A percentile compares a stretch with the other conserved stretches of the same genome.
These are phyloP conservation scores for Macropis europaea DNA, from an alignment of 2,888 invertebrate species.

Conservation along the genomic window DNA sequence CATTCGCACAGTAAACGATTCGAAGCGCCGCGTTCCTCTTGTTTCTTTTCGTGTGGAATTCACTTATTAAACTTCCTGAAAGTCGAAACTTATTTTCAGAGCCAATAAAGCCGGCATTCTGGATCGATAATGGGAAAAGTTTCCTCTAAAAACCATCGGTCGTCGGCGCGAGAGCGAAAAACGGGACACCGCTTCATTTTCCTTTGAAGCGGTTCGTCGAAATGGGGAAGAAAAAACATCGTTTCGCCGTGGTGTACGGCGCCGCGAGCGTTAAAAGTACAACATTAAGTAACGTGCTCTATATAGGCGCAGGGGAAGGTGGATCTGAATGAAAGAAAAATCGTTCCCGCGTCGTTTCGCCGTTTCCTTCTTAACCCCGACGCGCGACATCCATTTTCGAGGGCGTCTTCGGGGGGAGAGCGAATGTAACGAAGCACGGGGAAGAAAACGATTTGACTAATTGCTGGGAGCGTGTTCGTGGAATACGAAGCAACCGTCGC, in stretches of 20 bases:
- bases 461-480: neutral
- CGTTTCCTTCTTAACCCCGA: too few species aligned
- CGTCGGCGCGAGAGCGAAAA: slow-evolving; percentile 14
- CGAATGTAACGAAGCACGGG: too few species aligned
- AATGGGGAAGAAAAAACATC: neutral
- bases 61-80: slow-evolving; percentile 22
- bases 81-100: neutral
- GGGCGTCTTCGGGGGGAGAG: too few species aligned
- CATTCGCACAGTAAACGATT: too few species aligned
- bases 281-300: too few species aligned
- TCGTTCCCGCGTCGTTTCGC: too few species aligned
- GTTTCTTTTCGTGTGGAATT: neutral
- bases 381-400: too few species aligned
- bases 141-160: slow-evolving; percentile 21
- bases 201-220: neutral
- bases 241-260: neutral
- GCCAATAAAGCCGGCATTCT: slow-evolving; percentile 42
- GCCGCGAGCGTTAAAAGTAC: neutral
- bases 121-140: slow-evolving; percentile 46
- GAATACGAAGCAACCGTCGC: neutral
- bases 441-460: slow-evolving; percentile 14
- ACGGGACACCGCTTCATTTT: slow-evolving; percentile 16
- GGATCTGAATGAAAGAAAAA: too few species aligned
- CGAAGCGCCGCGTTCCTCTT: slow-evolving; percentile 4
- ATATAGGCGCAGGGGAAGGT: too few species aligned